Base-by-base conservation (phyloP, 2,797 vertebrate species). In the Calcarius lapponicus region DNA sequence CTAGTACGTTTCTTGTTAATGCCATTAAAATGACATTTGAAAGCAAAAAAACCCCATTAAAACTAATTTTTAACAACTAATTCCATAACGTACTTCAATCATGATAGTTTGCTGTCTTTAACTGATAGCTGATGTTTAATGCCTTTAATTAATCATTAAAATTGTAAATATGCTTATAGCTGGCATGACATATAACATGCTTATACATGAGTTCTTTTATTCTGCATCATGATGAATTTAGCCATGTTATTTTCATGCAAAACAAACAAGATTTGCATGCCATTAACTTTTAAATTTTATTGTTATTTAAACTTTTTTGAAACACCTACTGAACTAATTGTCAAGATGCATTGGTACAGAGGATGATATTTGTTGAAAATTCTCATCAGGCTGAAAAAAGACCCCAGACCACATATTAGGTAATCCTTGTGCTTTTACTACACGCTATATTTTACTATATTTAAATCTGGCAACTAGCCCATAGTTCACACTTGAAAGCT, bases 271-370 rank as follows among this genome's bases (percentile, higher is more conserved):
- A 19, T 62, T 67, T 81, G 3, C 10, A 13, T 47, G 15, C 4
- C 16, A 56, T 12, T 19, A 48, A 29, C 53, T 38, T 32, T 28
- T 24, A 6, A 62, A 15, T 53, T 65, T 65, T 38, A 54, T 13
- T 54, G 21, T 16, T 26, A 8, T 57, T 81, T 70, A 8, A 2
- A 43, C 3, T 31, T 45, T 64, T 73, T 40, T 54, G 7, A 71
- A 71, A 54, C 24, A 83, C 25, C 12, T 47, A 13, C 2, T n/a
- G 15, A 47, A 10, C 16, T 47, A 47, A 19, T 40, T 54, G 17
- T 31, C 17, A 7, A 17, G 5, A 57, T 0, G 1, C 13, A 40
- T 47, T 1, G 1, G 10, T 20, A 31, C 16, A 40, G 34, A 38
- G 19, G 29, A 45, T 25, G 8, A 50, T 19, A 28, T 20, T 25